Evolutionary conservation across 2,888 invertebrate species (phyloP).

Genomic region (Hydrotaea diabolus): DNA sequence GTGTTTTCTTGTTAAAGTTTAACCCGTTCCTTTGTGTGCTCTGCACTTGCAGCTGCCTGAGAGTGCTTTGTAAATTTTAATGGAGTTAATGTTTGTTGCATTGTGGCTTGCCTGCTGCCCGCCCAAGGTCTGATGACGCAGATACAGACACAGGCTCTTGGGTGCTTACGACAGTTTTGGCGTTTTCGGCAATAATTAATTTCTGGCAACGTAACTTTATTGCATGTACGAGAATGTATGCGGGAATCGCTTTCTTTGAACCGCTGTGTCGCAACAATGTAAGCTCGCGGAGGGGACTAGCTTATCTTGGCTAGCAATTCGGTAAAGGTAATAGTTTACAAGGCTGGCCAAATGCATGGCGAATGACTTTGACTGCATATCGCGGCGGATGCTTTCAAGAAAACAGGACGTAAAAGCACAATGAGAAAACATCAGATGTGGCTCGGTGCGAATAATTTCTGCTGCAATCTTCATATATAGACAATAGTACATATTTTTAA

Average conservation of each 20-base stretch:
- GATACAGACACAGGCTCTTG: not conserved
- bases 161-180: constrained; percentile 6
- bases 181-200: constrained; percentile 23
- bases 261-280: not conserved
- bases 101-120: constrained; percentile 15
- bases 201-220: constrained; percentile 6
- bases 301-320: no score
- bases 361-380: no score
- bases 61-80: constrained; percentile 39
- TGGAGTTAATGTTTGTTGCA: constrained; percentile 35
- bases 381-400: no score
- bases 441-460: no score
- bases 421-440: no score
- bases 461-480: no score
- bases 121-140: not conserved
- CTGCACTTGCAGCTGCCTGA: constrained; percentile 23
- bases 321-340: no score
- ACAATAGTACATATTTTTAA: no score
- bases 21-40: constrained; percentile 4
- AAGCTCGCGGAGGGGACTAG: no score
- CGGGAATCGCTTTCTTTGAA: not conserved
- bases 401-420: no score
- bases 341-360: no score
- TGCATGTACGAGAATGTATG: no score
- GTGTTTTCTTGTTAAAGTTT: constrained; percentile 27